phyloP scores from a whole-genome alignment of 2,888 invertebrate genomes.

The Atethmia centrago region DNA sequence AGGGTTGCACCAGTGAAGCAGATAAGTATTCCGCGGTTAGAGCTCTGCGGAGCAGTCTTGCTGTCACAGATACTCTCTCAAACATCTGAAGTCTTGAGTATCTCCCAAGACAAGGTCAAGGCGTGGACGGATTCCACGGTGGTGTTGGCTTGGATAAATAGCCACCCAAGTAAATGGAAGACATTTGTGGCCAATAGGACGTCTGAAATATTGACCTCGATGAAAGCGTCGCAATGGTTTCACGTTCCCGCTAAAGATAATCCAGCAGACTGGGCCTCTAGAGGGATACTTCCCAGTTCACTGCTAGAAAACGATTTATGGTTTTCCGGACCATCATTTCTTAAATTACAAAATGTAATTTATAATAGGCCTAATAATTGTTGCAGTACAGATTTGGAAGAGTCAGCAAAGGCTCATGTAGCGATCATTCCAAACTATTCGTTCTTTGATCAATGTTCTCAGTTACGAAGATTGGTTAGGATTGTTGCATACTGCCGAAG shows the following conservation, averaged over 20 bases:
- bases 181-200: constrained; percentile 11
- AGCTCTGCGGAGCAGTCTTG: constrained; percentile 9
- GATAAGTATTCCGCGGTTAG: constrained; percentile 4
- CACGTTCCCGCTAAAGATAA: background rate
- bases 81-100: background rate
- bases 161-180: constrained; percentile 9
- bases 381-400: too few relatives aligned
- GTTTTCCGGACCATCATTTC: constrained; percentile 15
- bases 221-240: constrained; percentile 6
- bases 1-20: constrained; percentile 14
- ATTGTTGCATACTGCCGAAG: constrained; percentile 18
- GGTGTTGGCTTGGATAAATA: constrained; percentile 6
- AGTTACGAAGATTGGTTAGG: constrained; percentile 3
- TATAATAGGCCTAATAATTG: background rate
- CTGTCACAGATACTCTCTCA: constrained; percentile 1
- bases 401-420: too few relatives aligned
- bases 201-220: constrained; percentile 7
- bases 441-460: background rate
- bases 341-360: background rate
- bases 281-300: constrained; percentile 10
- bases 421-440: background rate
- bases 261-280: constrained; percentile 2
- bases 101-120: background rate
- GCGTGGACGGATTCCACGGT: constrained; percentile 7
- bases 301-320: background rate